Evolutionary conservation across 2,888 invertebrate genomes (phyloP), one percentile per base, ranked within the genome.

Genomic region (Morpho deidamia): DNA sequence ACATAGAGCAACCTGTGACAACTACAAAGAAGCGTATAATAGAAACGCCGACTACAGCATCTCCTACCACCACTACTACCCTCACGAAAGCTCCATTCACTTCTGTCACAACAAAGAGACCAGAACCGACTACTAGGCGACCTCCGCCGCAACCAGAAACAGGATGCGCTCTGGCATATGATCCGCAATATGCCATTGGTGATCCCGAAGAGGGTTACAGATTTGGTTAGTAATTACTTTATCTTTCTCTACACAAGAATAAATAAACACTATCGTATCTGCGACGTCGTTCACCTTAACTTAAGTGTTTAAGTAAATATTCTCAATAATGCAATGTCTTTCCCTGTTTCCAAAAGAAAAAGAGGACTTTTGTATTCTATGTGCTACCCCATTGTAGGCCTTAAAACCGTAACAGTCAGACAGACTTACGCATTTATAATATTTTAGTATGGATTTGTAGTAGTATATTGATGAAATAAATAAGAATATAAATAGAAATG

Each of bases 161-260:
- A 80, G 80, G 91, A 71, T 73, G 88, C 91, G 62, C 93, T 87
- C 41, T 86, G 74, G 73, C 86, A 0, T 76, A 83, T 65, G 89
- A 91, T 57, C 92, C 75, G 0, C 65, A 70, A 48, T 88, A 88
- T 91, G 53, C 81, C 58, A 79, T 87, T 7, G 90, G 92, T 0
- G 79, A 91, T 45, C 83, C 89, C 3, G 81, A 83, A 0, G 90
- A 90, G 62, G 92, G 92, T 0, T 92, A 91, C 69, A 82, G 93
- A 77, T 93, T 94, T 63, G 94, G 94, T 93, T 73, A 78, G 84
- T 67, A 48, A 42, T 47, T 38, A 33, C 10, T 23, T 1, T 11
- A 44, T n/a, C 7, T 34, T n/a, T 44, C 7, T n/a, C 44, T 23
- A 23, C 23, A 5, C 5, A 23, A 23, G 23, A 23, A 23, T 5